A percentile compares a stretch with the other conserved stretches of the same genome.
Conservation (phyloP, 2,113 vertebrate genomes). For the Stegastes partitus region DNA sequence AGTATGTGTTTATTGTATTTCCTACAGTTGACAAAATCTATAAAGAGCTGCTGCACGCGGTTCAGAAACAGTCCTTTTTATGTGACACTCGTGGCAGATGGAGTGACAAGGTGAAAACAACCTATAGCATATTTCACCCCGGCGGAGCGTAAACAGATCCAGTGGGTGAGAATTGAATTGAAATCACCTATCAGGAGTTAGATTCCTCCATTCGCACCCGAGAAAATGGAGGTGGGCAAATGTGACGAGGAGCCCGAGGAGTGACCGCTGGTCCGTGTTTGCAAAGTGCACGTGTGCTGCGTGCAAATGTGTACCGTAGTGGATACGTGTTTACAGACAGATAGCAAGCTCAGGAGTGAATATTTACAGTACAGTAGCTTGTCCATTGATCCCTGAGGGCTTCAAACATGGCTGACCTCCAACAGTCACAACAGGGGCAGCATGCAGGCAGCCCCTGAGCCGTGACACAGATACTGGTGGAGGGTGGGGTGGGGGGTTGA, state of each 20-base stretch:
- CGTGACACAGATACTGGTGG: conserved; percentile 66
- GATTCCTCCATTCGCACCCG: conserved; percentile 92
- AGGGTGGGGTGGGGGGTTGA: neutral
- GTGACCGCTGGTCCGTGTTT: conserved; percentile 77
- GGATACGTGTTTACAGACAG: conserved; percentile 64
- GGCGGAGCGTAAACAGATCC: conserved; percentile 89
- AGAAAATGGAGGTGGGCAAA: conserved; percentile 60
- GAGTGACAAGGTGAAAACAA: conserved; percentile 79
- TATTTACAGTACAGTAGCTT: conserved; percentile 67
- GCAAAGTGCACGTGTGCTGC: conserved; percentile 9
- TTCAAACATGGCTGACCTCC: conserved; percentile 84
- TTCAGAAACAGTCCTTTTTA: conserved; percentile 43
- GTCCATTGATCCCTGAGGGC: conserved; percentile 86
- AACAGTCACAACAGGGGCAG: conserved; percentile 77
- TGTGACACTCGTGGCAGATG: conserved; percentile 44
- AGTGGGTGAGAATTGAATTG: conserved; percentile 99
- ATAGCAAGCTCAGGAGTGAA: conserved; percentile 61
- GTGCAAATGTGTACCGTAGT: conserved; percentile 34
- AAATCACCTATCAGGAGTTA: conserved; percentile 95
- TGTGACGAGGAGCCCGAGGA: conserved; percentile 57
- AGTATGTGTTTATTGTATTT: conserved; percentile 56
- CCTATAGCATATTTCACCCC: conserved; percentile 86
- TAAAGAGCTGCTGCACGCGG: conserved; percentile 39
- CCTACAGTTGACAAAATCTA: conserved; percentile 46
- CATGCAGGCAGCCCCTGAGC: conserved; percentile 66